These are phyloP conservation scores for Ophion ventricosus DNA, from an alignment of 2,888 invertebrate species.

Conservation along the genomic window DNA sequence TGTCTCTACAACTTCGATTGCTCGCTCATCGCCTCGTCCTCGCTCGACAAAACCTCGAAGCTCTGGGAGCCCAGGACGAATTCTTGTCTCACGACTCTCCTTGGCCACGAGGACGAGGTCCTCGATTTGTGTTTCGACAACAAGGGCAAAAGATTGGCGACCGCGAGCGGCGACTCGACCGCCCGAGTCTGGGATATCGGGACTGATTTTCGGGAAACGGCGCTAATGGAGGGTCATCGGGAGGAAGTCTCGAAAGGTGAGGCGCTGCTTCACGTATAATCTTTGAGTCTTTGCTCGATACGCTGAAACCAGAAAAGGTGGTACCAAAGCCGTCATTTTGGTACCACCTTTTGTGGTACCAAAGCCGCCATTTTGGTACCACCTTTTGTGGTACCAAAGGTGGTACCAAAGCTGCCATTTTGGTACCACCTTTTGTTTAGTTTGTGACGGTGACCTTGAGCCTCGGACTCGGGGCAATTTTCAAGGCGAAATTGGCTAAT, in stretches of 20 bases:
- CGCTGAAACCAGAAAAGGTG: no score
- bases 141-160: slow-evolving; percentile 87
- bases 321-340: no score
- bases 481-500: no score
- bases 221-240: slow-evolving; percentile 87
- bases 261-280: not conserved
- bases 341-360: no score
- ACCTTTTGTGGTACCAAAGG: no score
- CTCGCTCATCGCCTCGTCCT: slow-evolving; percentile 88
- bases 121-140: slow-evolving; percentile 91
- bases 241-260: slow-evolving; percentile 88
- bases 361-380: no score
- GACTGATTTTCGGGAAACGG: slow-evolving; percentile 85
- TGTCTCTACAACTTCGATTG: slow-evolving; percentile 89
- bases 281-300: not conserved
- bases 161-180: slow-evolving; percentile 90
- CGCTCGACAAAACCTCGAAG: slow-evolving; percentile 88
- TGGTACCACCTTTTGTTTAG: no score
- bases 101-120: slow-evolving; percentile 88
- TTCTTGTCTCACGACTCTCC: slow-evolving; percentile 85
- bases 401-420: no score
- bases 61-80: slow-evolving; percentile 88
- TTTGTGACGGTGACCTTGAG: not conserved
- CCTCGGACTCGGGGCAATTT: not conserved
- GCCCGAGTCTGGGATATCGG: slow-evolving; percentile 89